Evolutionary conservation across 2,888 invertebrate species (phyloP).

Genomic region (Scaptomyza reducta): DNA sequence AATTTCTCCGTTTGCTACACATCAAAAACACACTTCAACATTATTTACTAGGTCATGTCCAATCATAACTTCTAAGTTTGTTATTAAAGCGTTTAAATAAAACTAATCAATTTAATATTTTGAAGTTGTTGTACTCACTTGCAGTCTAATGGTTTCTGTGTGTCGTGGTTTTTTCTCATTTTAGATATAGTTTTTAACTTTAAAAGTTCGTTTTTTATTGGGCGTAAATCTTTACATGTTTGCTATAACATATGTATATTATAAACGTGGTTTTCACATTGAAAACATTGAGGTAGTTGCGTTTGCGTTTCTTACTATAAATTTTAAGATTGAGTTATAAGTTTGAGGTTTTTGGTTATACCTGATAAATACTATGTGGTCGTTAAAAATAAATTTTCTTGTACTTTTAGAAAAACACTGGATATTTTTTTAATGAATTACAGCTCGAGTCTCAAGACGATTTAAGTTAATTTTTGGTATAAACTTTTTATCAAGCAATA

Average conservation of each 20-base stretch:
- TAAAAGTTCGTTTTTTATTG: conserved; percentile 65
- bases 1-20: no score
- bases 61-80: no score
- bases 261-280: conserved; percentile 42
- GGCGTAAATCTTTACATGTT: conserved; percentile 60
- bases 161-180: conserved; percentile 5
- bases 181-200: conserved; percentile 70
- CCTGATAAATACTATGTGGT: conserved; percentile 35
- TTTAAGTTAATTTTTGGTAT: no score
- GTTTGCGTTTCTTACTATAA: conserved; percentile 43
- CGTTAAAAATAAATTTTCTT: no score
- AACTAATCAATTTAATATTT: not conserved
- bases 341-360: conserved; percentile 44
- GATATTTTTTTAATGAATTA: no score
- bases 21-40: no score
- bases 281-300: conserved; percentile 70
- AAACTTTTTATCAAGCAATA: no score
- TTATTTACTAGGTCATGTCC: no score
- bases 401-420: no score
- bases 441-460: no score
- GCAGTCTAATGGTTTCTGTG: not conserved
- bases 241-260: conserved; percentile 71
- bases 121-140: not conserved
- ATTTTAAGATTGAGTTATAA: conserved; percentile 34
- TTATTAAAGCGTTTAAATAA: no score